A percentile compares a stretch with the other conserved stretches of the same genome.
Conservation (phyloP, 2,888 invertebrate species). For the Craniophora ligustri region DNA sequence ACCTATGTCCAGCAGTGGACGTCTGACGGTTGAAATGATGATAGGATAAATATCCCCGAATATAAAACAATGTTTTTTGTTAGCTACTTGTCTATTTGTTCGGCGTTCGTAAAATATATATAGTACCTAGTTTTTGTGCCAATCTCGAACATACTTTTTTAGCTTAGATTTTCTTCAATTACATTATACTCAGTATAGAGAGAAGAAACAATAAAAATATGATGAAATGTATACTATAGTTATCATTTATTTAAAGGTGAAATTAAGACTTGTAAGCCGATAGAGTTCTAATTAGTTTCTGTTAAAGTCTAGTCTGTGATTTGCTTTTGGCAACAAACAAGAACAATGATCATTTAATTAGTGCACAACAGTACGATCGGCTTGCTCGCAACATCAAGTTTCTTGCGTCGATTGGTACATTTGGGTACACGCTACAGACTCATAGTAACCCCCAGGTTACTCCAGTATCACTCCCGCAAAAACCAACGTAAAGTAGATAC, state of each 20-base stretch:
- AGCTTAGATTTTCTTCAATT: no score
- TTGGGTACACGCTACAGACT: conserved; percentile 17
- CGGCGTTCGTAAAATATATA: no score
- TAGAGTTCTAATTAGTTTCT: neutral
- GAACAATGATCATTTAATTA: conserved; percentile 33
- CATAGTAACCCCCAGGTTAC: conserved; percentile 13
- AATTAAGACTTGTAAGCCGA: neutral
- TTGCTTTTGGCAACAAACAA: conserved; percentile 4
- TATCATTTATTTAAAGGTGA: neutral
- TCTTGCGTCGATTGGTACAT: conserved; percentile 17
- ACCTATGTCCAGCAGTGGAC: no score
- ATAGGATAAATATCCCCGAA: no score
- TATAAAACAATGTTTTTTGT: no score
- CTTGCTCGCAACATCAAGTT: conserved; percentile 6
- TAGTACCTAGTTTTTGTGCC: no score
- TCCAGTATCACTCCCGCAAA: conserved; percentile 8
- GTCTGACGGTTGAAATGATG: no score
- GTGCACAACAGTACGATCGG: conserved; percentile 13
- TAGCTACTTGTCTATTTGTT: no score
- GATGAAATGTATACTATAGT: no score
- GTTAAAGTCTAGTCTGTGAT: neutral
- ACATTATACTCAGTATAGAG: no score
- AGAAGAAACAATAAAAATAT: no score
- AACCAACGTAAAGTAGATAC: conserved; percentile 9
- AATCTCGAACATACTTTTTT: no score